phyloP scores from a whole-genome alignment of 2,888 invertebrate genomes.

The Bimastos eiseni region DNA sequence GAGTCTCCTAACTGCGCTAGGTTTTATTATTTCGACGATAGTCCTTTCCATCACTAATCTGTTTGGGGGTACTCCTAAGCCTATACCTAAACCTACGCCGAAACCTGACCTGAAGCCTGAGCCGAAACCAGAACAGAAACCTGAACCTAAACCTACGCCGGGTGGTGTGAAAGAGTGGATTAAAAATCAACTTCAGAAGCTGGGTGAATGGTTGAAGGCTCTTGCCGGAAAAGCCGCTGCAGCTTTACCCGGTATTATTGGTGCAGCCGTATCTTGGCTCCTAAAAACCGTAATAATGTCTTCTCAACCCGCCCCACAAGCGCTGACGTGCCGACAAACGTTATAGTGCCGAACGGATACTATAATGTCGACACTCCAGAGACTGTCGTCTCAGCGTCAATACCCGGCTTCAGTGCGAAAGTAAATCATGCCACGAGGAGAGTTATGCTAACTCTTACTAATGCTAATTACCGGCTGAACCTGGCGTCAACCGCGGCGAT shows the following conservation, averaged over 20 bases:
- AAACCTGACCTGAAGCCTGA: not conserved
- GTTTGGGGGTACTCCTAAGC: not conserved
- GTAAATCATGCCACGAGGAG: too few relatives aligned
- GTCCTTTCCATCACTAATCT: not conserved
- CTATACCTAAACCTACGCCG: not conserved
- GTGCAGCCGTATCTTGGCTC: conserved; percentile 27
- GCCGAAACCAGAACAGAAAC: not conserved
- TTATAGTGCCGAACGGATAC: too few relatives aligned
- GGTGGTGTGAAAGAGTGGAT: conserved; percentile 24
- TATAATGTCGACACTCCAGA: too few relatives aligned
- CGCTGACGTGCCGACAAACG: too few relatives aligned
- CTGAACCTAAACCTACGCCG: not conserved
- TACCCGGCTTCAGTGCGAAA: too few relatives aligned
- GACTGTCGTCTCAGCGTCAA: too few relatives aligned
- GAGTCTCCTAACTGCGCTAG: conserved; percentile 17
- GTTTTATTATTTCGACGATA: not conserved
- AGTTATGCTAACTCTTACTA: too few relatives aligned
- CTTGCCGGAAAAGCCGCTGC: conserved; percentile 29
- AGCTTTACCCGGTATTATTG: conserved; percentile 28
- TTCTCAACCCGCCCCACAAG: too few relatives aligned
- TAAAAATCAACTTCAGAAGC: conserved; percentile 20
- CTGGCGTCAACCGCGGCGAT: too few relatives aligned
- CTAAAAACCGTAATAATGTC: not conserved
- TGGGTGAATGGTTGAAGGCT: not conserved
- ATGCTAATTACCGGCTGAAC: too few relatives aligned